phyloP scores from a whole-genome alignment of 2,113 vertebrate species.

The Gallinago jamesoni region DNA sequence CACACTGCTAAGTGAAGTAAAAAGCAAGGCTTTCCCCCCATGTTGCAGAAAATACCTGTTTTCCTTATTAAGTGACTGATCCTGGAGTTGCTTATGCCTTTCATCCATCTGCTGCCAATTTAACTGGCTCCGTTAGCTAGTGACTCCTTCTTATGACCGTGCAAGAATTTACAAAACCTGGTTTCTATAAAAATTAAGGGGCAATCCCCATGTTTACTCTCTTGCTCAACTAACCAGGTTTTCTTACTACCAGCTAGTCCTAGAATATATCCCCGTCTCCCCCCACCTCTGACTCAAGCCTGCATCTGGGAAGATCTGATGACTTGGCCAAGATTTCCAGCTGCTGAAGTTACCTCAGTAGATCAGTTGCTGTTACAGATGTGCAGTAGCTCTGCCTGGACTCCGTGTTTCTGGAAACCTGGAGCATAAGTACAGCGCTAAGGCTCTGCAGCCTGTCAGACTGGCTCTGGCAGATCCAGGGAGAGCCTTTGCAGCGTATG shows the following conservation, averaged over 20 bases:
- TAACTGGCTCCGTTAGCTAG: background rate
- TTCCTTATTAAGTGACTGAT: background rate
- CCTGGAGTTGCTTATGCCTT: background rate
- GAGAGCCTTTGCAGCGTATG: rapidly evolving
- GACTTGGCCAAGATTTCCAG: background rate
- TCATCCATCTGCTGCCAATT: slow-evolving; percentile 55
- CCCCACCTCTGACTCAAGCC: background rate
- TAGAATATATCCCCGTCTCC: background rate
- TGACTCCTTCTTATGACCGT: slow-evolving; percentile 18
- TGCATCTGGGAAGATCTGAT: background rate
- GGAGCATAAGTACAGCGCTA: rapidly evolving
- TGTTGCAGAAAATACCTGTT: slow-evolving; percentile 28
- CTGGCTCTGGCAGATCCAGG: rapidly evolving
- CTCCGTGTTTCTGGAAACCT: background rate
- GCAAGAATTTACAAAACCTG: slow-evolving; percentile 37
- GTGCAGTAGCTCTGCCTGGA: background rate
- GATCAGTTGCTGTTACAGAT: background rate
- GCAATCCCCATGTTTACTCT: background rate
- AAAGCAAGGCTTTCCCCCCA: background rate
- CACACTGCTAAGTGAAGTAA: background rate
- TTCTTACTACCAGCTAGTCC: slow-evolving; percentile 7
- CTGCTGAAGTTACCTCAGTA: background rate
- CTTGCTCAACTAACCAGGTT: slow-evolving; percentile 9
- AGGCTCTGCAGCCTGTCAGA: background rate
- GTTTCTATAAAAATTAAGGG: slow-evolving; percentile 34